A percentile compares a stretch with the other conserved stretches of the same genome.
These are phyloP conservation scores for Psittacula echo DNA, from an alignment of 2,797 vertebrate species.

Conservation along the genomic window DNA sequence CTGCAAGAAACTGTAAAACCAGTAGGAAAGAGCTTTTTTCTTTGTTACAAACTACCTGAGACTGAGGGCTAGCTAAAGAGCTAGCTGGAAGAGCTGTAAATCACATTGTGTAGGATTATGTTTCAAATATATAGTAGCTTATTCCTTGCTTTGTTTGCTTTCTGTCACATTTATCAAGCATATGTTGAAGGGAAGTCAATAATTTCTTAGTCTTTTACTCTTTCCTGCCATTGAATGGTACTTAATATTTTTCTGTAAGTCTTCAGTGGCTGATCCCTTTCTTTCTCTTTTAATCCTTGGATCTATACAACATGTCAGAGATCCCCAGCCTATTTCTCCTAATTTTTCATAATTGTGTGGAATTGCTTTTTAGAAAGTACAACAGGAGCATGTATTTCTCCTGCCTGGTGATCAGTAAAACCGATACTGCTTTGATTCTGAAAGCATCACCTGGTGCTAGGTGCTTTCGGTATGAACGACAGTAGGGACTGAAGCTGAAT, in stretches of 20 bases:
- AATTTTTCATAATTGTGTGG: not conserved
- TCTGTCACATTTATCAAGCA: not conserved
- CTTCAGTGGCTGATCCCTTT: not conserved
- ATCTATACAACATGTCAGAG: not conserved
- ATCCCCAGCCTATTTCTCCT: not conserved
- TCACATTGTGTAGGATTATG: not conserved
- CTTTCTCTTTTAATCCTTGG: not conserved
- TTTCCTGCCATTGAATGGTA: not conserved
- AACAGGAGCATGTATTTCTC: not conserved
- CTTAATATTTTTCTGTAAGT: not conserved
- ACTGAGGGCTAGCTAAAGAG: not conserved
- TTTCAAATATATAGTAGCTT: not conserved
- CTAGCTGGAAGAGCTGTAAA: not conserved
- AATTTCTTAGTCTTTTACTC: not conserved
- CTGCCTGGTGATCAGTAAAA: not conserved
- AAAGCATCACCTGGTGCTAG: not conserved
- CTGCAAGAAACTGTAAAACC: not conserved
- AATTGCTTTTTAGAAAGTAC: not conserved
- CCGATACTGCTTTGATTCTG: not conserved
- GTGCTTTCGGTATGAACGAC: not conserved
- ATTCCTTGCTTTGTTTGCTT: slow-evolving; percentile 7
- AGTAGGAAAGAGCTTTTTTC: not conserved
- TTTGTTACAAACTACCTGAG: not conserved
- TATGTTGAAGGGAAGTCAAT: not conserved
- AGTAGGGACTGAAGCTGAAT: not conserved